Evolutionary conservation across 2,797 vertebrate species (phyloP), one percentile per base, ranked within the genome.

Genomic region (Salarias fasciatus): DNA sequence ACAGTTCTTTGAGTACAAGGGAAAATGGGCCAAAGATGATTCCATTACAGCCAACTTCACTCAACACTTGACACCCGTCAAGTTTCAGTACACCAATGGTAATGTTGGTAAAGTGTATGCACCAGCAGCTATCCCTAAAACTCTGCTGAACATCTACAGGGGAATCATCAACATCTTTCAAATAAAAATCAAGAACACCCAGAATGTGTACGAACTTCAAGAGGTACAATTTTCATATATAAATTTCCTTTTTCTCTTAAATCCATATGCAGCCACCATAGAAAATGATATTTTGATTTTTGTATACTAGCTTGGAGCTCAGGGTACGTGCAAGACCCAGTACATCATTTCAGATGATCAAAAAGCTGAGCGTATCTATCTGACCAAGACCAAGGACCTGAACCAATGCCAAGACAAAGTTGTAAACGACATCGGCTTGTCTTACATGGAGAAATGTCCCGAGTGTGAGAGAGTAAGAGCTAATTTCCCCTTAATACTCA

Each of bases 361-460:
- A 33, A 89, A 79, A 68, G 84, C 82, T 5, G 89, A 83, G 0
- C 38, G 86, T 35, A 58, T 93, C 57, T 42, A 81, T 33, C 43
- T 96, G 76, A 89, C 81, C 71, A 96, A 95, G 88, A 92, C 93
- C 66, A 95, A 91, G 69, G 93, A 96, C 78, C 77, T 95, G 59
- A 89, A 85, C 74, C 75, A 89, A 0, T 96, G 96, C 81, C 89
- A 94, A 57, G 84, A 94, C 40, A 93, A 80, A 71, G 89, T 92
- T 53, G 41, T 87, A 2, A 85, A 92, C 76, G 80, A 93, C 72
- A 85, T 93, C 5, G 94, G 95, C 52, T 75, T 93, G 83, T 81
- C 89, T 14, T 92, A 94, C 60, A 50, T 75, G 29, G 42, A 86
- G 5, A 89, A 43, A 0, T 95, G 94, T 33, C 4, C 0, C 18